phyloP scores from a whole-genome alignment of 2,113 vertebrate species.

The Gallinago jamesoni region DNA sequence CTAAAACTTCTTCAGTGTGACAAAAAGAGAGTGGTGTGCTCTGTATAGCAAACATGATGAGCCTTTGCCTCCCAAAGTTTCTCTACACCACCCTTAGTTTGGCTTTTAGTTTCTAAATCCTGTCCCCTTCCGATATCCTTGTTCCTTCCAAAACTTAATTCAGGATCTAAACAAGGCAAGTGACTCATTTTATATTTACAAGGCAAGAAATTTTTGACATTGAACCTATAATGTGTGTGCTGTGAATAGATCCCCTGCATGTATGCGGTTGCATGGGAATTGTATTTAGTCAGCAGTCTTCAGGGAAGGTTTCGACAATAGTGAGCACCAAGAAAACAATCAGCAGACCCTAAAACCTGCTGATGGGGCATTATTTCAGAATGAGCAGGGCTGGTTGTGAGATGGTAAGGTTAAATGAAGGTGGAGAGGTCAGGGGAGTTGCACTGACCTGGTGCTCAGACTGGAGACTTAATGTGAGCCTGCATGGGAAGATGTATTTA shows the following conservation, averaged over 20 bases:
- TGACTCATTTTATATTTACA: neutral
- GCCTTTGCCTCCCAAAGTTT: neutral
- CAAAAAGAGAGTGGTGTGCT: neutral
- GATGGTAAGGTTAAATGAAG: neutral
- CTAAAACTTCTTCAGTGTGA: neutral
- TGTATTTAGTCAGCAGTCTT: constrained; percentile 21
- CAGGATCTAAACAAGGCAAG: neutral
- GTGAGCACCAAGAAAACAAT: neutral
- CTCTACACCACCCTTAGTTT: neutral
- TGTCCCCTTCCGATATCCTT: neutral
- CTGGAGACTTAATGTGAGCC: neutral
- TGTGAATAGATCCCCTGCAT: neutral
- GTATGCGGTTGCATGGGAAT: neutral
- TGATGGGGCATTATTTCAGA: neutral
- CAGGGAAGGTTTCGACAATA: neutral
- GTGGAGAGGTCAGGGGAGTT: neutral
- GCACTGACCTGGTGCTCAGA: neutral
- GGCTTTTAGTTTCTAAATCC: neutral
- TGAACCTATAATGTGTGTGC: neutral
- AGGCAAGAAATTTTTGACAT: neutral
- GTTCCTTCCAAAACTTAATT: neutral
- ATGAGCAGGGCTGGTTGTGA: neutral
- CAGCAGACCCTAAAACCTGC: neutral
- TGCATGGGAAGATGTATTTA: neutral
- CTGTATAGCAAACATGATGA: neutral